Evolutionary conservation across 1,140 invertebrate species (phyloP).

Genomic region (Epicauta chinensis): DNA sequence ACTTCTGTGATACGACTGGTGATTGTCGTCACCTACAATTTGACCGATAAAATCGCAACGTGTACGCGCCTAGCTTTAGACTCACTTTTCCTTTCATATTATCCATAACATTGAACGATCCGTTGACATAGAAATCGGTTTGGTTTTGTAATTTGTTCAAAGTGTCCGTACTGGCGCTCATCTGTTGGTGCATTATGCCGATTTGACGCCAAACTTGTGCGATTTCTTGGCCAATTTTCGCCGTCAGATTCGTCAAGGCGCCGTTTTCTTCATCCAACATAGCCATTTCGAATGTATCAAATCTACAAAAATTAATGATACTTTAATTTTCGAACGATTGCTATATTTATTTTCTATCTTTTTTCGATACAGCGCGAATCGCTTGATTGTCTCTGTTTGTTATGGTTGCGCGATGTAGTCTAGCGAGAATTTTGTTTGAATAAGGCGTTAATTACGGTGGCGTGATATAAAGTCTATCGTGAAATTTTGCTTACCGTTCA

Average conservation of each 20-base stretch:
- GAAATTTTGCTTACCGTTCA: conserved; percentile 46
- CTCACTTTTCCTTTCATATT: conserved; percentile 72
- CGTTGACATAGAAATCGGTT: conserved; percentile 74
- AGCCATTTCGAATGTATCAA: conserved; percentile 60
- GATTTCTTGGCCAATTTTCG: conserved; percentile 74
- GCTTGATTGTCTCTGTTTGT: background rate
- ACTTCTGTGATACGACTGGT: conserved; percentile 75
- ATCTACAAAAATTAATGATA: conserved; percentile 43
- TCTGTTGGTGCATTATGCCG: conserved; percentile 80
- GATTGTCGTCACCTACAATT: conserved; percentile 62
- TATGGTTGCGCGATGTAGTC: background rate
- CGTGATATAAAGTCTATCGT: background rate
- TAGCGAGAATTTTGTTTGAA: too few relatives aligned
- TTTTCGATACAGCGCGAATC: background rate
- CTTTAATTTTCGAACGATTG: background rate
- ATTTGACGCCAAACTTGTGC: conserved; percentile 82
- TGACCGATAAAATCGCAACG: conserved; percentile 1
- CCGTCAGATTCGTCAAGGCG: conserved; percentile 66
- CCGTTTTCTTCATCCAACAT: conserved; percentile 70
- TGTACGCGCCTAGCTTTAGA: too few relatives aligned
- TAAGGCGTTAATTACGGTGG: too few relatives aligned
- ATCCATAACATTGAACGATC: conserved; percentile 72
- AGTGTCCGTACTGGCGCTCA: conserved; percentile 66
- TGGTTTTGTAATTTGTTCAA: conserved; percentile 71
- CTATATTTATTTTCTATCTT: background rate